phyloP scores from a whole-genome alignment of 1,140 invertebrate species.

The Drosophila nasuta region DNA sequence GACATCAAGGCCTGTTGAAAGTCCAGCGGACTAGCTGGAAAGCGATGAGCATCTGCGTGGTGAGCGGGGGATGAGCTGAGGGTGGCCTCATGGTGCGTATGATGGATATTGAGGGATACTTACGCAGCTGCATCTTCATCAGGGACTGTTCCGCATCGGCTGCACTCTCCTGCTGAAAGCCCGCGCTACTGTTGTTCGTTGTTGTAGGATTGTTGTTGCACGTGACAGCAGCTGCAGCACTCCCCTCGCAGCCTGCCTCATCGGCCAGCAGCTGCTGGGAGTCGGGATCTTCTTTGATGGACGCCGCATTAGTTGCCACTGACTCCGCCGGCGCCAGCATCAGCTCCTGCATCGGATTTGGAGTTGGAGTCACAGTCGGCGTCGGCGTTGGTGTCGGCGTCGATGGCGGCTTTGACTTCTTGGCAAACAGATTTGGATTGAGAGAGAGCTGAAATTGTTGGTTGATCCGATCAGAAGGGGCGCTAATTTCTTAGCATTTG shows the following conservation, averaged over 20 bases:
- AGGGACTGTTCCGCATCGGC: constrained; percentile 76
- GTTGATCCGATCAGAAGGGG: constrained; percentile 36
- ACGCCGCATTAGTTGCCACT: constrained; percentile 27
- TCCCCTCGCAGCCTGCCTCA: constrained; percentile 44
- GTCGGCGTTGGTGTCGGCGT: background rate
- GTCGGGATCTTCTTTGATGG: constrained; percentile 69
- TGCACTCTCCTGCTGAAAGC: constrained; percentile 51
- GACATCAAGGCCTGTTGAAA: constrained; percentile 82
- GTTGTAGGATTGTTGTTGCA: background rate
- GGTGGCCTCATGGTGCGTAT: background rate
- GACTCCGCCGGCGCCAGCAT: constrained; percentile 25
- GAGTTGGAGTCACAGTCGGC: background rate
- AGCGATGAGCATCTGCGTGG: constrained; percentile 75
- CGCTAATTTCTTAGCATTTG: constrained; percentile 77
- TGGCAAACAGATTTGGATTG: constrained; percentile 78
- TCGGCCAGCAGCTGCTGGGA: constrained; percentile 48
- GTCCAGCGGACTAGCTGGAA: constrained; percentile 77
- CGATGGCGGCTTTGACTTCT: constrained; percentile 53
- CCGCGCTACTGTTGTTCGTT: background rate
- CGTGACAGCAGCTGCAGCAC: constrained; percentile 1
- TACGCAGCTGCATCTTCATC: constrained; percentile 84
- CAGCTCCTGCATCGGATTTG: constrained; percentile 13
- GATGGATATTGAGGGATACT: constrained; percentile 26
- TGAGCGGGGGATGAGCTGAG: background rate
- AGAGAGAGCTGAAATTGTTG: constrained; percentile 71